Evolutionary conservation across 2,888 invertebrate genomes (phyloP).

Genomic region (Sminthurinus aureus): DNA sequence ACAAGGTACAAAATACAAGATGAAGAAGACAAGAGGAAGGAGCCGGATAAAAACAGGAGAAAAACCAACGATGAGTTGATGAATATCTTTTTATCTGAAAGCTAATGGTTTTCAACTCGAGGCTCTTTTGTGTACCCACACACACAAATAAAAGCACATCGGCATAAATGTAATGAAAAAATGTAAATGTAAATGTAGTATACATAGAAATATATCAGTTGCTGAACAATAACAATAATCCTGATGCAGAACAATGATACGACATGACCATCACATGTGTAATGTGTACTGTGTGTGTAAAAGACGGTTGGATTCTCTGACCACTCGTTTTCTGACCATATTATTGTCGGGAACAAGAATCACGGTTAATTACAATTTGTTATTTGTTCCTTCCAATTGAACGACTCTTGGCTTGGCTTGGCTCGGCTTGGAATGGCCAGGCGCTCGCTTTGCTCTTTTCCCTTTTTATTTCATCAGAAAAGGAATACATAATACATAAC

Average conservation of each 20-base stretch:
- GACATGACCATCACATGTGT: not conserved
- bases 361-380: conserved; percentile 53
- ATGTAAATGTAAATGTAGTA: no score
- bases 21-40: no score
- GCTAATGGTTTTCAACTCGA: not conserved
- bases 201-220: not conserved
- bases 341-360: conserved; percentile 44
- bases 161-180: no score
- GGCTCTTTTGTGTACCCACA: not conserved
- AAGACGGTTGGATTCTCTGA: not conserved
- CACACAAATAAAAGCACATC: not conserved
- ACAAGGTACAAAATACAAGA: no score
- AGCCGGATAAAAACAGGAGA: not conserved
- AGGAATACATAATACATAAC: not conserved
- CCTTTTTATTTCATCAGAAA: not conserved
- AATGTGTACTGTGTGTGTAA: not conserved
- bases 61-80: not conserved
- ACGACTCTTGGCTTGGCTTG: not conserved
- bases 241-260: conserved; percentile 4
- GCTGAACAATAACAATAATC: conserved; percentile 4
- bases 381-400: conserved; percentile 46
- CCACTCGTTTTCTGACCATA: not conserved
- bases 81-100: conserved; percentile 3
- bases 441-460: not conserved
- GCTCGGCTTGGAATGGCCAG: not conserved